phyloP scores from a whole-genome alignment of 2,797 vertebrate species.

The Nyctibius grandis region DNA sequence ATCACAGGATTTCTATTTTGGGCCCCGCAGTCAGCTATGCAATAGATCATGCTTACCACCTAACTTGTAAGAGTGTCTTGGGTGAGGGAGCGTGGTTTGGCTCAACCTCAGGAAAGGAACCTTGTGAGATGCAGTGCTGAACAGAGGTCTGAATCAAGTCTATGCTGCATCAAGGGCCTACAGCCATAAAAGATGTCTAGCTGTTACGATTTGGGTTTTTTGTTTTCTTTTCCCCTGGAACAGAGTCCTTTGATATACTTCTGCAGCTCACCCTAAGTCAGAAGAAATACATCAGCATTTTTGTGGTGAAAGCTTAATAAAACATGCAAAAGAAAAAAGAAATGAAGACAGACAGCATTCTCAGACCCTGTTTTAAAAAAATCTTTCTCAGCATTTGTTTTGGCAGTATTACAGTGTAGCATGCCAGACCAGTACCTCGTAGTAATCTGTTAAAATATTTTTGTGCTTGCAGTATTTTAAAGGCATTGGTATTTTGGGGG shows the following conservation, averaged over 20 bases:
- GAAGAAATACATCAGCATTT: neutral
- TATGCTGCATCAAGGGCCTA: neutral
- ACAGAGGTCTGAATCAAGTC: neutral
- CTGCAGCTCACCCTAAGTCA: neutral
- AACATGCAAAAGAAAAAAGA: neutral
- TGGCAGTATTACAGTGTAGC: neutral
- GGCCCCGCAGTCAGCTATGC: neutral
- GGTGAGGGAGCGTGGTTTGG: neutral
- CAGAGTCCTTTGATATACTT: neutral
- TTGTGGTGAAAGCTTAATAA: neutral
- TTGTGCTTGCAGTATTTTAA: neutral
- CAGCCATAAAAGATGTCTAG: neutral
- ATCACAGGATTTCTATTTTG: neutral
- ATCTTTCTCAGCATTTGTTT: neutral
- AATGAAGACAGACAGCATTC: neutral
- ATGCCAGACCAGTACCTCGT: neutral
- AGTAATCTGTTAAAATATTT: neutral
- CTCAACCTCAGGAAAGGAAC: neutral
- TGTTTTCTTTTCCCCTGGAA: neutral
- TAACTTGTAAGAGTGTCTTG: neutral
- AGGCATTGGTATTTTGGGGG: neutral
- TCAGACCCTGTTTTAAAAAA: neutral
- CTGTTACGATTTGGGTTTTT: neutral
- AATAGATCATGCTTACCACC: neutral
- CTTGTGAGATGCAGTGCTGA: neutral